Evolutionary conservation across 2,888 invertebrate genomes (phyloP).

Genomic region (Pteria penguin): DNA sequence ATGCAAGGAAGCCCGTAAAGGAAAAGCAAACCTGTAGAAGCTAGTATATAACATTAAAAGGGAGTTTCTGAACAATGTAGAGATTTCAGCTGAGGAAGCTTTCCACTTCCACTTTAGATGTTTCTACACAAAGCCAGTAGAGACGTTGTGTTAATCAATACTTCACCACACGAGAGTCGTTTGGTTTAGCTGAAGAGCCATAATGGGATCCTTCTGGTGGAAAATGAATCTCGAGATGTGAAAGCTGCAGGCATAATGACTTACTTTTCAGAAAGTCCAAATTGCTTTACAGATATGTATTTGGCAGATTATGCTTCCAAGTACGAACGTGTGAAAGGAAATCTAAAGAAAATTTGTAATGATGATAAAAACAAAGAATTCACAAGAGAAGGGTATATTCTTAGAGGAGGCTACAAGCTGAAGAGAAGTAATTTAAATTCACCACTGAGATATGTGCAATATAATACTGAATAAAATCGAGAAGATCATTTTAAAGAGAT

Average conservation of each 20-base stretch:
- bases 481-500: background rate
- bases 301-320: background rate
- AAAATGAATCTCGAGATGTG: background rate
- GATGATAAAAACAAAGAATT: background rate
- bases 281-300: background rate
- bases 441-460: background rate
- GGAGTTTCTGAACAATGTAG: slow-evolving; percentile 56
- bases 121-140: slow-evolving; percentile 50
- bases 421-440: background rate
- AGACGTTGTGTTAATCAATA: slow-evolving; percentile 52
- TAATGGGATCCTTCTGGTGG: background rate
- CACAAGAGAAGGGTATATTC: background rate
- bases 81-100: slow-evolving; percentile 56
- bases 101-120: slow-evolving; percentile 43
- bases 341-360: background rate
- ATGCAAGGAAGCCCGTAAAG: slow-evolving; percentile 35
- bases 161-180: slow-evolving; percentile 51
- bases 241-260: background rate
- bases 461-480: background rate
- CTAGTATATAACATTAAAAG: slow-evolving; percentile 48
- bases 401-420: background rate
- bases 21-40: slow-evolving; percentile 28
- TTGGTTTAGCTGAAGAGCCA: slow-evolving; percentile 60
- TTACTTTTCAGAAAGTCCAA: background rate
- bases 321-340: background rate